Evolutionary conservation across 2,113 vertebrate genomes (phyloP), one percentile per base, ranked within the genome.

Genomic region (Trogon melanurus): DNA sequence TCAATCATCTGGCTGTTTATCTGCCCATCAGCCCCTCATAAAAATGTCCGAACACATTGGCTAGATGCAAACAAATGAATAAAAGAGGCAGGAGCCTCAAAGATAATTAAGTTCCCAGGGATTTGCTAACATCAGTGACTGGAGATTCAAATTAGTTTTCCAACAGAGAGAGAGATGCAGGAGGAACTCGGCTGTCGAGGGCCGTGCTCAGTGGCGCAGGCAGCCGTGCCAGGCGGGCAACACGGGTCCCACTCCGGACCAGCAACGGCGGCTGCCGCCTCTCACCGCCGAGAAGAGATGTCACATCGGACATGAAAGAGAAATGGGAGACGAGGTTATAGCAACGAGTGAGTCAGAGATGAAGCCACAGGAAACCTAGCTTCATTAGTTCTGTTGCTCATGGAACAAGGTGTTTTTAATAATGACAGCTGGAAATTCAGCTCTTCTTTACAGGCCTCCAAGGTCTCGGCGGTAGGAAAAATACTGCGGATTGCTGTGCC

Each of bases 81-180:
- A 74, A 89, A 95, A 89, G 89, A 89, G 18, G 72, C 53, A 85
- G 89, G 57, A 91, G 69, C 50, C 76, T 87, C 80, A 79, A 93
- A 87, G 60, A 92, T 91, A 96, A 95, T 93, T 67, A 92, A 91
- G 91, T 89, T 96, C 80, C 65, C 34, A 57, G 80, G 87, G 84
- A 73, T 51, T 81, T 84, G 71, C 18, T 80, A 92, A 57, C 74
- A 72, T 20, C 89, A 9, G 69, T 13, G 69, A 64, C 76, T 11
- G 22, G 73, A 78, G 80, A 11, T 41, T 79, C 51, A 57, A 34
- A 69, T 57, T 3, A 67, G 73, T 26, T 93, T 82, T 84, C 61
- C 94, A 69, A 4, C 86, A 75, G 73, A 30, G 89, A 30, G 89
- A 38, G 81, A 50, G 70, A 25, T 13, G 44, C 32, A n/a, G 85